Evolutionary conservation across 2,888 invertebrate genomes (phyloP).

Genomic region (Diloba caeruleocephala): DNA sequence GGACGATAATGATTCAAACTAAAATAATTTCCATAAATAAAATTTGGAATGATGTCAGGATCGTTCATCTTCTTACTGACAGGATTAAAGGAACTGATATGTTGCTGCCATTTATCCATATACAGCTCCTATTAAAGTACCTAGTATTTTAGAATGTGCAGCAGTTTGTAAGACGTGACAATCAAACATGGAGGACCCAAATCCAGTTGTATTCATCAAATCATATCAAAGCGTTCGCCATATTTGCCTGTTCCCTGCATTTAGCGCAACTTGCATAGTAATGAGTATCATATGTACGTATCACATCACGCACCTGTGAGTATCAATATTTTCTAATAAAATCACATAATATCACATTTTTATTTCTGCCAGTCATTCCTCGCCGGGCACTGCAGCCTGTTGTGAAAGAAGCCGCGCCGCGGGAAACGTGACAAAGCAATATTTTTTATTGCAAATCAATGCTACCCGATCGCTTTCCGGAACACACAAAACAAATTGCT

Average conservation of each 20-base stretch:
- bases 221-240: too few species aligned
- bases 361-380: slow-evolving; percentile 57
- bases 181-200: too few species aligned
- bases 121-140: too few species aligned
- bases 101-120: too few species aligned
- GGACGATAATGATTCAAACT: slow-evolving; percentile 13
- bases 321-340: slow-evolving; percentile 40
- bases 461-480: slow-evolving; percentile 72
- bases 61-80: neutral
- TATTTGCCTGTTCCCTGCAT: too few species aligned
- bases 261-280: slow-evolving; percentile 11
- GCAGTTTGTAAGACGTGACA: too few species aligned
- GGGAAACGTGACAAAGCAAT: slow-evolving; percentile 78
- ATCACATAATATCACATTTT: slow-evolving; percentile 53
- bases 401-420: slow-evolving; percentile 69
- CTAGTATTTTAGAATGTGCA: too few species aligned
- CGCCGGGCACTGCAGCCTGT: slow-evolving; percentile 55
- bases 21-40: slow-evolving; percentile 10
- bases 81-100: neutral
- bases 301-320: slow-evolving; percentile 36
- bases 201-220: too few species aligned
- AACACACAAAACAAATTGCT: slow-evolving; percentile 76
- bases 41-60: slow-evolving; percentile 3
- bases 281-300: too few species aligned
- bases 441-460: slow-evolving; percentile 83